A percentile compares a stretch with the other conserved stretches of the same genome.
Conservation (phyloP, 1,140 invertebrate species). For the Ctenoplectra terminalis region DNA sequence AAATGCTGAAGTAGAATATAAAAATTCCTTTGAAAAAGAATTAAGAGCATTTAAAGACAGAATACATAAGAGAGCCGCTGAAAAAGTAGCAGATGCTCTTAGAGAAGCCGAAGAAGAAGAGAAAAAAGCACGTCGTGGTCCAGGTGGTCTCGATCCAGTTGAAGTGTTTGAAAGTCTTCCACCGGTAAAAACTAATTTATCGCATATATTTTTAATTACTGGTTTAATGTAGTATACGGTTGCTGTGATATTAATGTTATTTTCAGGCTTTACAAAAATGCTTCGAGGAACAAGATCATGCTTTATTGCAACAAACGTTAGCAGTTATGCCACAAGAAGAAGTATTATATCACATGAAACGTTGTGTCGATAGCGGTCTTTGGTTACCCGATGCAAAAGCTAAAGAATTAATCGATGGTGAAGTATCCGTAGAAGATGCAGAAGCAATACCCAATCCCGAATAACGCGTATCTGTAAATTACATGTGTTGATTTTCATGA, state of each 20-base stretch:
- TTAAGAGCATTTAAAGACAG: conserved; percentile 94
- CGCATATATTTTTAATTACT: not conserved
- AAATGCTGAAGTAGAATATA: conserved; percentile 95
- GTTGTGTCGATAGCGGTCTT: conserved; percentile 98
- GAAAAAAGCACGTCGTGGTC: conserved; percentile 92
- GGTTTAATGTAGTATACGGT: not conserved
- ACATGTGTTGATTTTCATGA: conserved; percentile 38
- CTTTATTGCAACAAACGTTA: conserved; percentile 94
- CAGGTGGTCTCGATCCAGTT: conserved; percentile 97
- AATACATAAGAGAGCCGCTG: conserved; percentile 93
- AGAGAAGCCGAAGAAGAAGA: conserved; percentile 95
- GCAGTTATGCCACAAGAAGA: conserved; percentile 94
- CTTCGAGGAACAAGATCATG: conserved; percentile 94
- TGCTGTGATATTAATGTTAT: conserved; percentile 38
- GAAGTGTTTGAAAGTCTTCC: conserved; percentile 98
- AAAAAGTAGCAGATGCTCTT: conserved; percentile 93
- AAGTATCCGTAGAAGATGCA: conserved; percentile 48
- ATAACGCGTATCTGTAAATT: conserved; percentile 64
- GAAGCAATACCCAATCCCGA: conserved; percentile 70
- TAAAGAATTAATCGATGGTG: conserved; percentile 75
- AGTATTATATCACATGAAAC: conserved; percentile 97
- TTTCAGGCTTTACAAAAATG: conserved; percentile 88
- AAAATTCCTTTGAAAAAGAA: conserved; percentile 97
- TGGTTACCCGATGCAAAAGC: conserved; percentile 94
- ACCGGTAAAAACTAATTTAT: conserved; percentile 85